Evolutionary conservation across 2,888 invertebrate species (phyloP).

Genomic region (Tachina lurida): DNA sequence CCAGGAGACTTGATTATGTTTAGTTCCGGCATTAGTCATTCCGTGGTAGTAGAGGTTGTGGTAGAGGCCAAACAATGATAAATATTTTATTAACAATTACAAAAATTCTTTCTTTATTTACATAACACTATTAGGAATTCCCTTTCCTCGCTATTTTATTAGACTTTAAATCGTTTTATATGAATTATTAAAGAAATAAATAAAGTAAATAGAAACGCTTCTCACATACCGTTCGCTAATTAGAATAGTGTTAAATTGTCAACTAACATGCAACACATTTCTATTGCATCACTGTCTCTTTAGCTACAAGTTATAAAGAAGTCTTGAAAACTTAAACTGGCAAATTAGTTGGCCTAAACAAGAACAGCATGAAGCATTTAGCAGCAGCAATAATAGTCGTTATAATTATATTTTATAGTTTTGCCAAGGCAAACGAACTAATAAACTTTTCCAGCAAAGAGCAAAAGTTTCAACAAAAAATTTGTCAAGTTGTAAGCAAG

Average conservation of each 20-base stretch:
- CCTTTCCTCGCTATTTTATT: too few relatives aligned
- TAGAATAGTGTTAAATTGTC: constrained; percentile 54
- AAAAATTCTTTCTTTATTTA: too few relatives aligned
- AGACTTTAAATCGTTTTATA: too few relatives aligned
- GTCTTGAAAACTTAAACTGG: background rate
- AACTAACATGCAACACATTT: constrained; percentile 62
- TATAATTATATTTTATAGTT: background rate
- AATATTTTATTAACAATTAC: too few relatives aligned
- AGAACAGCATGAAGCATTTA: constrained; percentile 52
- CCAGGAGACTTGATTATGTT: too few relatives aligned
- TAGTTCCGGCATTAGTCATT: too few relatives aligned
- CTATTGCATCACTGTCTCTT: constrained; percentile 1
- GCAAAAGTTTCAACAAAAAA: constrained; percentile 45
- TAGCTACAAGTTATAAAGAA: background rate
- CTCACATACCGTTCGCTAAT: constrained; percentile 9
- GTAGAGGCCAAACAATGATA: too few relatives aligned
- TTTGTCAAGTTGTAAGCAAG: constrained; percentile 53
- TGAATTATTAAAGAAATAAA: background rate
- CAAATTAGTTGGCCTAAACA: constrained; percentile 47
- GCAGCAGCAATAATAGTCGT: background rate
- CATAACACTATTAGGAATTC: too few relatives aligned
- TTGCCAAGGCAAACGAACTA: background rate
- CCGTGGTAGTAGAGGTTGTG: too few relatives aligned
- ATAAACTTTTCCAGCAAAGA: background rate
- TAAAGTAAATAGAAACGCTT: background rate